These are phyloP conservation scores for Hylaeus volcanicus DNA, from an alignment of 1,140 invertebrate genomes.

Conservation along the genomic window DNA sequence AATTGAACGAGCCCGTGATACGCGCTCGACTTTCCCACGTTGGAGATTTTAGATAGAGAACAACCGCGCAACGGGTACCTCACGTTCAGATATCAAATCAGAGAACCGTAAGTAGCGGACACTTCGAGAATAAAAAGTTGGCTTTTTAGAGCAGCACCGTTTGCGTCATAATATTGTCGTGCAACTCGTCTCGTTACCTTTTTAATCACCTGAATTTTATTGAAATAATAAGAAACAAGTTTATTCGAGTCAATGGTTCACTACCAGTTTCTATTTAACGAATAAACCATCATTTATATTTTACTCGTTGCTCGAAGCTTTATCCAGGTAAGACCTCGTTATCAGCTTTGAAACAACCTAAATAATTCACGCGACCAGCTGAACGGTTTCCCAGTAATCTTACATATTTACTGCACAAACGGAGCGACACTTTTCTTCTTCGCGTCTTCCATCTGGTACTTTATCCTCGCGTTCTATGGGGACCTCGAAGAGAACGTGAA, in stretches of 20 bases:
- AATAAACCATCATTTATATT: too few species aligned
- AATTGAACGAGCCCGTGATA: background rate
- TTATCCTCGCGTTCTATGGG: background rate
- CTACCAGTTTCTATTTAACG: too few species aligned
- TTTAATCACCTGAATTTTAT: background rate
- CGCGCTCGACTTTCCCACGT: background rate
- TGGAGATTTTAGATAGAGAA: background rate
- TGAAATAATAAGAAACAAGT: too few species aligned
- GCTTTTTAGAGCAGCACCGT: background rate
- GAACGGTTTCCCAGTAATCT: too few species aligned
- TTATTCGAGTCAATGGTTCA: too few species aligned
- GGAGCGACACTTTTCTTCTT: background rate
- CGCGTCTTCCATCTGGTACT: background rate
- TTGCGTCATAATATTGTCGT: background rate
- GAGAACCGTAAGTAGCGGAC: background rate
- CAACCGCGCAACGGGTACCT: background rate
- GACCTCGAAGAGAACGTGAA: background rate
- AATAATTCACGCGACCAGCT: too few species aligned
- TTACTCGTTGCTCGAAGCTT: too few species aligned
- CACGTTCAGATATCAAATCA: background rate
- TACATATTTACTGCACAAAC: background rate
- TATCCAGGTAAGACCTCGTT: too few species aligned
- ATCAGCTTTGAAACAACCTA: too few species aligned
- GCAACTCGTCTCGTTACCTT: background rate
- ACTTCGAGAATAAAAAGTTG: background rate